Evolutionary conservation across 2,888 invertebrate genomes (phyloP).

Genomic region (Piscicola geometra): DNA sequence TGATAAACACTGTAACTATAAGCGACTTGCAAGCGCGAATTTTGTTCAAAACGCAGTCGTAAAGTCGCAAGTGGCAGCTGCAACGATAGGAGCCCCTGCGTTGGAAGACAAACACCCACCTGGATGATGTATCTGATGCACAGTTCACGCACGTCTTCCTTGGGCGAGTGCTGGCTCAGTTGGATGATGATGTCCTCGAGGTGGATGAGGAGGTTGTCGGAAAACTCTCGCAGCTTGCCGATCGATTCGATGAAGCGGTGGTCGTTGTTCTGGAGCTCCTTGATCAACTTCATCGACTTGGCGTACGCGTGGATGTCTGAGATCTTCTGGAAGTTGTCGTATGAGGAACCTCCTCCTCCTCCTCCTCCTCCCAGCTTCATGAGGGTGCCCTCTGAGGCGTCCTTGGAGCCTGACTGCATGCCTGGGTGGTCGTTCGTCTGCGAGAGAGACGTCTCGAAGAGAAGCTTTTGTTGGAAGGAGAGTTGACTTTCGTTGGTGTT

Average conservation of each 20-base stretch:
- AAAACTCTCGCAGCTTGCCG: conserved; percentile 33
- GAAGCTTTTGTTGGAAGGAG: neutral
- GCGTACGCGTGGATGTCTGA: conserved; percentile 27
- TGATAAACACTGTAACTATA: too few relatives aligned
- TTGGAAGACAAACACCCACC: too few relatives aligned
- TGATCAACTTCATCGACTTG: conserved; percentile 28
- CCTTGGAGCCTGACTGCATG: neutral
- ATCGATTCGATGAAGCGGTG: conserved; percentile 32
- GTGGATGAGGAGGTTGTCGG: conserved; percentile 33
- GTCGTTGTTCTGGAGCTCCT: conserved; percentile 35
- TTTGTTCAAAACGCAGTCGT: too few relatives aligned
- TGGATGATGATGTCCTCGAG: conserved; percentile 25
- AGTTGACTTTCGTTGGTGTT: conserved; percentile 4
- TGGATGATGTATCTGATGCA: conserved; percentile 34
- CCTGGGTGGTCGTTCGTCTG: neutral
- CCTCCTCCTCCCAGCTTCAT: neutral
- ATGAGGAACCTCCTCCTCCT: neutral
- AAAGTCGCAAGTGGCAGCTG: too few relatives aligned
- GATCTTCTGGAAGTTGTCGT: conserved; percentile 9
- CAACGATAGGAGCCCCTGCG: too few relatives aligned
- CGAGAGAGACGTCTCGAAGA: neutral
- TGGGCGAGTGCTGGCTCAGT: conserved; percentile 14
- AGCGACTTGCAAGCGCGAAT: too few relatives aligned
- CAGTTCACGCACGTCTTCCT: conserved; percentile 22
- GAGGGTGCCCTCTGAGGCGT: neutral